Evolutionary conservation across 1,140 invertebrate species (phyloP), one percentile per base, ranked within the genome.

Genomic region (Manduca sexta): DNA sequence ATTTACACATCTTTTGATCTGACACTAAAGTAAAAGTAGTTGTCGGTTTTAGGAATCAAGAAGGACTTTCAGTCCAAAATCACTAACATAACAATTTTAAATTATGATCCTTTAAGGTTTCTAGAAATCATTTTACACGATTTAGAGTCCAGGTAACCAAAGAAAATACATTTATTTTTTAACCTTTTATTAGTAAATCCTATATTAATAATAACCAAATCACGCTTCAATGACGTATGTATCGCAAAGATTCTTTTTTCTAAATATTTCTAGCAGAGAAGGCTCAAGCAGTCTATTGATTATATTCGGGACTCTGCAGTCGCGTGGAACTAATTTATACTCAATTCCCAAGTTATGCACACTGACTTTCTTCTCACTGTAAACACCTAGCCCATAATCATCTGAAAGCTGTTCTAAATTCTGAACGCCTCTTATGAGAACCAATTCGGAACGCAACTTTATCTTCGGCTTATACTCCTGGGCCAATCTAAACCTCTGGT

Each of bases 351-450:
- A 37, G 11, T 62, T 10, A 15, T 47, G 56, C 5, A 66, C 39
- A 43, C 45, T 52, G 0, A 66, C 52, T 8, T 50, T 47, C 1
- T 54, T 29, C 1, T 31, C 54, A 3, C 44, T 55, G 15, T 62
- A 60, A 17, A 55, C 56, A 1, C 56, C 59, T 17, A 66, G 30
- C 39, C 49, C 49, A 15, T 66, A 66, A 40, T 66, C 59, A 44
- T 59, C 43, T 8, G 43, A 7, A 11, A 65, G 34, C 3, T 6
- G 57, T 29, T 11, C 53, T 43, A 0, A 46, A 39, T 38, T 58
- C 35, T 18, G 52, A 37, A 12, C 1, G 21, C 51, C 58, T 31
- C 56, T 59, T 7, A 66, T 54, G 1, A 66, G 40, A 11, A 62
- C 45, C 7, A 66, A 17, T 21, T 66, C 50, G 1, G 63, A 66